Conservation (phyloP, 2,113 vertebrate species). For the Psophia crepitans region DNA sequence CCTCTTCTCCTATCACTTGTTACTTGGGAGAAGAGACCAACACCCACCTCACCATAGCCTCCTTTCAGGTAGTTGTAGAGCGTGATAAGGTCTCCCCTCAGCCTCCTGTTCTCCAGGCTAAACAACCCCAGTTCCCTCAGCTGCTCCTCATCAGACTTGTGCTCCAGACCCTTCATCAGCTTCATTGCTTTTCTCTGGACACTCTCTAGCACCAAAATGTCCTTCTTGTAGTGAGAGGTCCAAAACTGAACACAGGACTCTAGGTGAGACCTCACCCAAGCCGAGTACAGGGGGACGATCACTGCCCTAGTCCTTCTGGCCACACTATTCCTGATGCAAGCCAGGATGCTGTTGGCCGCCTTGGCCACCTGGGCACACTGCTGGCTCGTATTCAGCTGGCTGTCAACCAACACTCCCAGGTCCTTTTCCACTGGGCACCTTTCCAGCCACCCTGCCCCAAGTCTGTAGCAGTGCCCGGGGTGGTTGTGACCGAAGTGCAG, state of each 20-base stretch:
- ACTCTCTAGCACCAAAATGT: neutral
- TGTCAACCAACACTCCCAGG: neutral
- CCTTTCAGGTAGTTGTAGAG: neutral
- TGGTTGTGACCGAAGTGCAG: neutral
- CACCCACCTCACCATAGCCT: neutral
- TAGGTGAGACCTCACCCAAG: fast-evolving
- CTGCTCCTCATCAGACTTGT: fast-evolving
- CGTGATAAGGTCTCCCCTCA: neutral
- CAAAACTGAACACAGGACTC: neutral
- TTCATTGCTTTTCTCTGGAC: neutral
- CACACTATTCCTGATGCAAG: neutral
- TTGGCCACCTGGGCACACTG: neutral
- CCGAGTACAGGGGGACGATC: fast-evolving
- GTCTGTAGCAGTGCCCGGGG: neutral
- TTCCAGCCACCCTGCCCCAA: neutral
- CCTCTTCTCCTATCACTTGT: neutral
- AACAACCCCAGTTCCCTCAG: neutral
- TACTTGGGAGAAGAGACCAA: neutral
- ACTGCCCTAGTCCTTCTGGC: neutral
- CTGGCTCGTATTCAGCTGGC: fast-evolving
- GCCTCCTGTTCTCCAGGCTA: neutral
- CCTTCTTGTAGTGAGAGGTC: neutral
- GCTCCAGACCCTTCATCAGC: neutral
- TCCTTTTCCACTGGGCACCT: neutral
- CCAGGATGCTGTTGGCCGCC: neutral